Evolutionary conservation across 2,113 vertebrate genomes (phyloP).

Genomic region (Sapajus apella): DNA sequence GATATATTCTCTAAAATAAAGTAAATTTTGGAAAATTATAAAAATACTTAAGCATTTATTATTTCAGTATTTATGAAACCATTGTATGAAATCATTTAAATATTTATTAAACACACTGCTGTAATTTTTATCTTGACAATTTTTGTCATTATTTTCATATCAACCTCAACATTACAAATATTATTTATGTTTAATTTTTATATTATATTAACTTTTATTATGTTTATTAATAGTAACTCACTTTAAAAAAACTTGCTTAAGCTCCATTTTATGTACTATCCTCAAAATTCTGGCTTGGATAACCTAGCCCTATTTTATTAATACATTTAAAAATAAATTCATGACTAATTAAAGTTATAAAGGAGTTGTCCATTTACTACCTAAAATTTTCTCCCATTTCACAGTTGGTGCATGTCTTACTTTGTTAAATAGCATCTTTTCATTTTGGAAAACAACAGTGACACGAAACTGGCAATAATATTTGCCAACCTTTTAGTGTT

Average conservation of each 20-base stretch:
- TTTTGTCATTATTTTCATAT: conserved; percentile 18
- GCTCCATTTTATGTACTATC: background rate
- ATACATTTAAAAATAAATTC: background rate
- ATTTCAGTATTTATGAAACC: background rate
- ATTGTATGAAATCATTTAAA: background rate
- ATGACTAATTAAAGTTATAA: background rate
- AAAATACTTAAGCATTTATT: conserved; percentile 5
- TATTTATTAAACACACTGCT: background rate
- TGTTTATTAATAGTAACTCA: background rate
- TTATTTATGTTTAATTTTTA: background rate
- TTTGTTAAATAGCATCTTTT: background rate
- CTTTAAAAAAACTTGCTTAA: background rate
- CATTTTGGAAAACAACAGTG: background rate
- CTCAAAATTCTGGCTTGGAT: background rate
- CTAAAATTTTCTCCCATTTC: background rate
- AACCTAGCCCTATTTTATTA: background rate
- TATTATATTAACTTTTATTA: background rate
- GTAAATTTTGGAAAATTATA: background rate
- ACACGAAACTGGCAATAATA: background rate
- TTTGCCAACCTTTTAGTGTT: background rate
- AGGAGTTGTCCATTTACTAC: background rate
- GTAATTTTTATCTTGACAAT: conserved; percentile 8
- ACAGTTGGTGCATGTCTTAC: background rate
- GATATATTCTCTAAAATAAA: background rate
- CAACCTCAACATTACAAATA: background rate